These are phyloP conservation scores for Recurvirostra avosetta DNA, from an alignment of 2,113 vertebrate genomes.

Conservation along the genomic window DNA sequence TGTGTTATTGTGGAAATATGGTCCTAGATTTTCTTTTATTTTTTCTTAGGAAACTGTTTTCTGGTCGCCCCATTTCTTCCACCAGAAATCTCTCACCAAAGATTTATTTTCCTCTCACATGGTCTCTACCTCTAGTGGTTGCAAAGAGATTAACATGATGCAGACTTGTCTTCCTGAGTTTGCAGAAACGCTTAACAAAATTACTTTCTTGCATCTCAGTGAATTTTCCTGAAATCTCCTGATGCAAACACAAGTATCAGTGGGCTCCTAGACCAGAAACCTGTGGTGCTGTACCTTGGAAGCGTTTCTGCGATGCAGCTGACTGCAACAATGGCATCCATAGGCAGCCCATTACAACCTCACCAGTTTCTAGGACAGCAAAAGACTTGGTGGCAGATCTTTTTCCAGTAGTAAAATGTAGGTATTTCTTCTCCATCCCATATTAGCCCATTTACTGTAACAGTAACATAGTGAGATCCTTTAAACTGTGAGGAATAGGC, in stretches of 20 bases:
- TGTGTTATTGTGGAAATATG: neutral
- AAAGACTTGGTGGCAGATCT: neutral
- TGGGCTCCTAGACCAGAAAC: neutral
- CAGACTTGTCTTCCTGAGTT: neutral
- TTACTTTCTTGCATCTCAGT: neutral
- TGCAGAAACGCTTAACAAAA: neutral
- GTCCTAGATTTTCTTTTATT: neutral
- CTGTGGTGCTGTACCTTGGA: neutral
- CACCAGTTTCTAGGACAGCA: neutral
- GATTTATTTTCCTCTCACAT: neutral
- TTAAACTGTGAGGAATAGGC: neutral
- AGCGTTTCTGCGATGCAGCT: neutral
- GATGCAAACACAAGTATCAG: accelerated
- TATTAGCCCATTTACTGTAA: neutral
- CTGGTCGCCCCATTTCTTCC: neutral
- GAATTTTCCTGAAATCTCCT: neutral
- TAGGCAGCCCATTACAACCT: neutral
- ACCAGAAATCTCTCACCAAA: neutral
- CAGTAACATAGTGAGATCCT: neutral
- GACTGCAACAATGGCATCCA: neutral
- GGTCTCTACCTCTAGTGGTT: neutral
- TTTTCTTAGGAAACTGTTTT: neutral
- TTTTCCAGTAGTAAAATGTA: neutral
- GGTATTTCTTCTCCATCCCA: neutral
- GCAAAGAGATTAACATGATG: neutral